Evolutionary conservation across 2,113 vertebrate species (phyloP).

Genomic region (Cryptotis parvus): DNA sequence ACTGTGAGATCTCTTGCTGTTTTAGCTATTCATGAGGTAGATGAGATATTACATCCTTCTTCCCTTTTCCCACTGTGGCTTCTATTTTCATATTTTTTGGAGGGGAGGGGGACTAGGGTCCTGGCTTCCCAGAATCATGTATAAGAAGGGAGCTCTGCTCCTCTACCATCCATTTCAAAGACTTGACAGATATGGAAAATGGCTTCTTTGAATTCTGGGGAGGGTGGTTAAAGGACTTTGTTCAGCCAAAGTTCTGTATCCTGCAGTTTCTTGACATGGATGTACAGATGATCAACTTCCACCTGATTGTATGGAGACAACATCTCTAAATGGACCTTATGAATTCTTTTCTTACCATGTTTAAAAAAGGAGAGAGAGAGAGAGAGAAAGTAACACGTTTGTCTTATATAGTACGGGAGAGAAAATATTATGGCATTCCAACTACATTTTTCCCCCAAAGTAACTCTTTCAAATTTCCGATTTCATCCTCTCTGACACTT

Average conservation of each 20-base stretch:
- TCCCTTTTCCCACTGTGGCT: not conserved
- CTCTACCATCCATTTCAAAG: not conserved
- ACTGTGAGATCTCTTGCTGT: not conserved
- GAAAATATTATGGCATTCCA: not conserved
- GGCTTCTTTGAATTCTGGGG: not conserved
- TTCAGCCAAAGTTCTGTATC: not conserved
- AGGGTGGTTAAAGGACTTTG: not conserved
- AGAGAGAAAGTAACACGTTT: too few species aligned
- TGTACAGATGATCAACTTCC: not conserved
- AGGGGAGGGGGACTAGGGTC: not conserved
- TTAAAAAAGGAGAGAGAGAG: not conserved
- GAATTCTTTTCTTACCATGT: not conserved
- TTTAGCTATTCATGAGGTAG: not conserved
- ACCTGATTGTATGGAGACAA: not conserved
- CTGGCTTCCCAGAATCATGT: not conserved
- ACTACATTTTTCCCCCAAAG: not conserved
- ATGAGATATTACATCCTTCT: too few species aligned
- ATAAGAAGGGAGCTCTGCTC: not conserved
- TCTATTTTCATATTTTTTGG: not conserved
- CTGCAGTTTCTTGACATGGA: not conserved
- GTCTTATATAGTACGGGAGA: not conserved
- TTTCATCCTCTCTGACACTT: constrained; percentile 10
- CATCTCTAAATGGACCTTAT: not conserved
- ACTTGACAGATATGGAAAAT: not conserved
- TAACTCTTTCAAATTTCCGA: not conserved